Conservation (phyloP, 2,113 vertebrate species). For the Trogon melanurus region DNA sequence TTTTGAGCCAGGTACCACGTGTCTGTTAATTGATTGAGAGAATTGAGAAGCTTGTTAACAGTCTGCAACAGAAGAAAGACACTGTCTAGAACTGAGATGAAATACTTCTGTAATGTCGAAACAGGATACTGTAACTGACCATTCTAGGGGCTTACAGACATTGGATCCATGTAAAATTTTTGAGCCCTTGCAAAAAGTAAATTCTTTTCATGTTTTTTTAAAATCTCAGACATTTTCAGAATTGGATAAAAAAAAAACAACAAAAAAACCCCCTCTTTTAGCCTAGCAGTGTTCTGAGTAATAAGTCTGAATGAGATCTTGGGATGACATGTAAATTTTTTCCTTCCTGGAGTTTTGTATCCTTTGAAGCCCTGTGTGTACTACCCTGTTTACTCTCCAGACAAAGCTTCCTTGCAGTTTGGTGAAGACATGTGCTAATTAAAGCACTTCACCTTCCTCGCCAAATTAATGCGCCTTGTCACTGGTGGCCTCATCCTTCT, state of each 20-base stretch:
- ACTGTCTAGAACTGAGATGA: neutral
- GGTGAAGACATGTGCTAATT: neutral
- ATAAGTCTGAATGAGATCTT: neutral
- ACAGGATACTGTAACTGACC: neutral
- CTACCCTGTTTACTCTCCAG: neutral
- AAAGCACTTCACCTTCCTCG: neutral
- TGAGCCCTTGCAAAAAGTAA: neutral
- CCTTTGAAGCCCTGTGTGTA: neutral
- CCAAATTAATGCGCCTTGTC: neutral
- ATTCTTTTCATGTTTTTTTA: neutral
- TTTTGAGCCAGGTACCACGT: neutral
- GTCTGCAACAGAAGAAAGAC: neutral
- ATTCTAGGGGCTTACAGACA: neutral
- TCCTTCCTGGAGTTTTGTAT: neutral
- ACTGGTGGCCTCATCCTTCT: neutral
- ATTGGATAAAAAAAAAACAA: neutral
- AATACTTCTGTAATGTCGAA: neutral
- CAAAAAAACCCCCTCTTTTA: neutral
- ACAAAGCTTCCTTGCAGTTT: neutral
- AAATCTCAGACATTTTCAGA: neutral
- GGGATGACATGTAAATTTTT: neutral
- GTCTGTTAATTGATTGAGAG: neutral
- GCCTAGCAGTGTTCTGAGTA: neutral
- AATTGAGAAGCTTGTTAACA: neutral
- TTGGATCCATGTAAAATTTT: neutral